These are phyloP conservation scores for Bombus superbus DNA, from an alignment of 1,140 invertebrate species.

Conservation along the genomic window DNA sequence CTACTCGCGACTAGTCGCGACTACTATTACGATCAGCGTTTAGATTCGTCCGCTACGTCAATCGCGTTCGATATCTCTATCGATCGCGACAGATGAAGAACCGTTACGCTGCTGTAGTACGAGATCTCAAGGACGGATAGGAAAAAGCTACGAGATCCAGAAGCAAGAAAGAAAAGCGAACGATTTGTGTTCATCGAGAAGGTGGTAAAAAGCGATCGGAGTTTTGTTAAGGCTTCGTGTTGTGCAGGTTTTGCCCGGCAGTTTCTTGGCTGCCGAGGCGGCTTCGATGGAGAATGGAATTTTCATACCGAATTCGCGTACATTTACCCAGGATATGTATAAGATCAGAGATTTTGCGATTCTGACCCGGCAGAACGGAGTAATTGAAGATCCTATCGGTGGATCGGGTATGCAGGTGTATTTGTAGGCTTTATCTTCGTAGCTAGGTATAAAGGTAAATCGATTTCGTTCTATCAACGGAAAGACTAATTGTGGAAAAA, in stretches of 20 bases:
- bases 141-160: neutral
- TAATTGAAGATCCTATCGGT: neutral
- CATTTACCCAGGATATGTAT: no score
- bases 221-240: neutral
- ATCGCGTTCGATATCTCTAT: conserved; percentile 34
- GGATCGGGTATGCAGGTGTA: neutral
- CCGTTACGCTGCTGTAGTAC: neutral
- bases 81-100: neutral
- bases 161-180: neutral
- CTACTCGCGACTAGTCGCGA: conserved; percentile 29
- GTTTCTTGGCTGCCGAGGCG: neutral
- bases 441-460: neutral
- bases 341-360: no score
- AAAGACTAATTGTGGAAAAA: neutral
- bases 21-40: conserved; percentile 21
- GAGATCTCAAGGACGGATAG: neutral
- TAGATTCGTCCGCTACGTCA: conserved; percentile 31
- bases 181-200: neutral
- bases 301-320: neutral
- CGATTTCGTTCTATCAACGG: neutral
- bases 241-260: neutral
- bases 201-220: neutral
- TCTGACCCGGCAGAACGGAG: neutral
- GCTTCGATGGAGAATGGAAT: neutral
- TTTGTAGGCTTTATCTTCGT: neutral